A percentile compares a stretch with the other conserved stretches of the same genome.
phyloP scores from a whole-genome alignment of 2,797 vertebrate species.

The Lepilemur ruficaudatus region DNA sequence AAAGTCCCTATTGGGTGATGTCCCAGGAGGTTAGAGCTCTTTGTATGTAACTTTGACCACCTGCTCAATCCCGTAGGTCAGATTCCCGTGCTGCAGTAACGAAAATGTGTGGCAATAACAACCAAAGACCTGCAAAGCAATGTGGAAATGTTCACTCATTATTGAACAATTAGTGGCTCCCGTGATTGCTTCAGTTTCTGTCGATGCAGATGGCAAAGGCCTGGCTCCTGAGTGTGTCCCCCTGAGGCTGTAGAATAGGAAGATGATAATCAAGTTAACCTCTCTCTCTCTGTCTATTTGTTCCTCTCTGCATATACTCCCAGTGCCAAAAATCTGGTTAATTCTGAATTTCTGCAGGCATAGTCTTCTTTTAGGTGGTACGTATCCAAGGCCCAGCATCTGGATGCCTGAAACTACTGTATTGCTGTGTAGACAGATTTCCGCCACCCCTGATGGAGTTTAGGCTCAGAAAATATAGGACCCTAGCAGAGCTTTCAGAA shows the following conservation, averaged over 20 bases:
- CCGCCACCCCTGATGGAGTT: slow-evolving; percentile 44
- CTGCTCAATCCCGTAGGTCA: neutral
- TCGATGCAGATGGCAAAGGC: neutral
- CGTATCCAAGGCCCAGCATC: slow-evolving; percentile 65
- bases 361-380: slow-evolving; percentile 58
- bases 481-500: slow-evolving; percentile 66
- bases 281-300: neutral
- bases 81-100: neutral
- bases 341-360: slow-evolving; percentile 57
- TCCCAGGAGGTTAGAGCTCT: neutral
- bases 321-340: slow-evolving; percentile 66
- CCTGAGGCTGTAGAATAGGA: neutral
- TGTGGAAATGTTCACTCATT: slow-evolving; percentile 37
- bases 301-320: neutral
- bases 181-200: neutral
- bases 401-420: slow-evolving; percentile 47
- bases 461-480: slow-evolving; percentile 59
- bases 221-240: neutral
- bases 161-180: neutral
- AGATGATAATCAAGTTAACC: slow-evolving; percentile 19
- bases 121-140: neutral
- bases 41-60: neutral
- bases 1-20: neutral
- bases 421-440: slow-evolving; percentile 59
- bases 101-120: neutral